Evolutionary conservation across 2,797 vertebrate species (phyloP), one percentile per base, ranked within the genome.

Genomic region (Schizothorax lantsangensis): DNA sequence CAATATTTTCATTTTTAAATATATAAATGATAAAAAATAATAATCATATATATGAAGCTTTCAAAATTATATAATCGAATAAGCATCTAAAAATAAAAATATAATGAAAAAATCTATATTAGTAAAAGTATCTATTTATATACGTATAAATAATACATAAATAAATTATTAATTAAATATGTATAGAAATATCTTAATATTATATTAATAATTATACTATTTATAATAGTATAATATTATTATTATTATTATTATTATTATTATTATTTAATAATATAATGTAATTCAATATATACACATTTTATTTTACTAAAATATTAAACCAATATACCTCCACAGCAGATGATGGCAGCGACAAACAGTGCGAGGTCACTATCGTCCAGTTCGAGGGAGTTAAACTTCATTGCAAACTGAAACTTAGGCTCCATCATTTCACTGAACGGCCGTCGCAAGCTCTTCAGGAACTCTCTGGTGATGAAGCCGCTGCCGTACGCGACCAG

Each of bases 381-480:
- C 90, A 97, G 91, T 40, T 96, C 96, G 87, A 97, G 90, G 2
- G 96, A 94, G 3, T 97, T 97, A 92, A 97, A 97, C 93, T 97
- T 97, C 96, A 97, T 96, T 17, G 97, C 96, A 43, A 97, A 97
- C 84, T 97, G 95, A 79, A 97, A 97, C 93, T 97, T 97, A 1
- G 97, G 96, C 83, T 97, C 97, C 96, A 97, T 95, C 91, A 97
- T 97, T 59, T 97, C 96, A 64, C 97, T 97, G 85, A 97, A 96
- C 0, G 96, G 97, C 49, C 96, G 96, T 11, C 97, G 92, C 14
- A 97, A 93, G 89, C 96, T 96, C 87, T 97, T 97, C 7, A 97
- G 94, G 90, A 97, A 97, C 87, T 97, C 97, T 0, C 97, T 94
- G 0, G 97, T 97, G 83, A 97, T 96, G 66, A 97, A 97, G n/a